phyloP scores from a whole-genome alignment of 2,113 vertebrate genomes.

The Periophthalmodon schlosseri region DNA sequence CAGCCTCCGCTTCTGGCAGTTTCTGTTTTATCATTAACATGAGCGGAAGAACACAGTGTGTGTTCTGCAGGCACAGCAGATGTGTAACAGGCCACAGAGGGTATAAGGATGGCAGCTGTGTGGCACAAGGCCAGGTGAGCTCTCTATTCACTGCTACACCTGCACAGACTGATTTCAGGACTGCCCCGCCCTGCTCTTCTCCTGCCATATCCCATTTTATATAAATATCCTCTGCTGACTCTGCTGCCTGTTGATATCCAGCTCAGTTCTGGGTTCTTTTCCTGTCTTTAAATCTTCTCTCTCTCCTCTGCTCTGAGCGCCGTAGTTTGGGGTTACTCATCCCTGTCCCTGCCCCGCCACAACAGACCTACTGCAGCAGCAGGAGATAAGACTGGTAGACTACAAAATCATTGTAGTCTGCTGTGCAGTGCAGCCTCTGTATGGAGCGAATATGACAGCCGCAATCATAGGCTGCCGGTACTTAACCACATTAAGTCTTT shows the following conservation, averaged over 20 bases:
- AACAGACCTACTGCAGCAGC: constrained; percentile 32
- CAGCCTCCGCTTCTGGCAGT: constrained; percentile 22
- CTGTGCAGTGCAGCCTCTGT: constrained; percentile 16
- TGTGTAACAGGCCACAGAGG: constrained; percentile 30
- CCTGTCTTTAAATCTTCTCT: background rate
- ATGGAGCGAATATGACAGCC: constrained; percentile 31
- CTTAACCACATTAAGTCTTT: constrained; percentile 62
- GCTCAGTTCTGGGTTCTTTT: constrained; percentile 16
- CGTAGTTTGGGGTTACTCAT: constrained; percentile 32
- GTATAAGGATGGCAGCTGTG: constrained; percentile 39
- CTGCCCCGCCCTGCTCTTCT: constrained; percentile 70
- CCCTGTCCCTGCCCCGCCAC: constrained; percentile 16
- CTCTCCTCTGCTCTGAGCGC: background rate
- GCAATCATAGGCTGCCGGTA: constrained; percentile 48
- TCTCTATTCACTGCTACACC: constrained; percentile 52
- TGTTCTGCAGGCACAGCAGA: constrained; percentile 11
- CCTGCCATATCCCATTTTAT: constrained; percentile 21
- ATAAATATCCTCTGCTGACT: constrained; percentile 22
- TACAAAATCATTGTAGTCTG: constrained; percentile 39
- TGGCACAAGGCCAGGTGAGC: constrained; percentile 73
- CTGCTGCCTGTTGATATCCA: constrained; percentile 58
- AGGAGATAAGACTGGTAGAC: constrained; percentile 32
- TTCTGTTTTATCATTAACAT: constrained; percentile 29
- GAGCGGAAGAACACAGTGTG: constrained; percentile 18
- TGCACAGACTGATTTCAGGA: constrained; percentile 46